Evolutionary conservation across 2,797 vertebrate species (phyloP), one percentile per base, ranked within the genome.

Genomic region (Falco biarmicus): DNA sequence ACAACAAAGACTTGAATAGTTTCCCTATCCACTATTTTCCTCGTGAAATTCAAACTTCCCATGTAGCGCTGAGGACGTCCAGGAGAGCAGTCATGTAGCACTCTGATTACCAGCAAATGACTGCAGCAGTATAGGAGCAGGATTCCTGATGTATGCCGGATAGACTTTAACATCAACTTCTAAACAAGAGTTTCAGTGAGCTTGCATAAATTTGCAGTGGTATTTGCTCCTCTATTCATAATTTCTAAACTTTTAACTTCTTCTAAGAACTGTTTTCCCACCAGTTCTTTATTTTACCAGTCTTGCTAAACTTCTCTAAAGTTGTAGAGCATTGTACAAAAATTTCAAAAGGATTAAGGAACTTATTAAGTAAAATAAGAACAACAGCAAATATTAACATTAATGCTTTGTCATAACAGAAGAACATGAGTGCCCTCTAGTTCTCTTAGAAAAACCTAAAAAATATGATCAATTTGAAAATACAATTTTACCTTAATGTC

Each of bases 361-460:
- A 75, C n/a, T 20, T 39, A 51, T 9, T 54, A 69, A 73, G 21
- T 1, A 4, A 87, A 53, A 31, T 89, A 84, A 54, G 15, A 77
- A 34, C 19, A 76, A 43, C 5, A 22, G 25, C 74, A 70, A 64
- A 25, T 69, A 5, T 57, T 84, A 68, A 50, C 4, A 7, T 63
- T 51, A 71, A 69, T 69, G 3, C 75, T 65, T 34, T 84, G 31
- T 82, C 45, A 7, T 82, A 90, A 82, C 13, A 66, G 43, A 80
- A 90, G 61, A 80, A 64, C 20, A n/a, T 79, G 54, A 84, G 60
- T 93, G 69, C 85, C 65, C 61, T 87, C 65, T 95, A 85, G 79
- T 78, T 92, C 70, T 87, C 66, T 66, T 81, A 68, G 61, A 82
- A 90, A 87, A 90, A 34, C 6, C 13, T 43, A 32, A 73, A 88